These are phyloP conservation scores for Pimpla rufipes DNA, from an alignment of 2,888 invertebrate genomes.

Conservation along the genomic window DNA sequence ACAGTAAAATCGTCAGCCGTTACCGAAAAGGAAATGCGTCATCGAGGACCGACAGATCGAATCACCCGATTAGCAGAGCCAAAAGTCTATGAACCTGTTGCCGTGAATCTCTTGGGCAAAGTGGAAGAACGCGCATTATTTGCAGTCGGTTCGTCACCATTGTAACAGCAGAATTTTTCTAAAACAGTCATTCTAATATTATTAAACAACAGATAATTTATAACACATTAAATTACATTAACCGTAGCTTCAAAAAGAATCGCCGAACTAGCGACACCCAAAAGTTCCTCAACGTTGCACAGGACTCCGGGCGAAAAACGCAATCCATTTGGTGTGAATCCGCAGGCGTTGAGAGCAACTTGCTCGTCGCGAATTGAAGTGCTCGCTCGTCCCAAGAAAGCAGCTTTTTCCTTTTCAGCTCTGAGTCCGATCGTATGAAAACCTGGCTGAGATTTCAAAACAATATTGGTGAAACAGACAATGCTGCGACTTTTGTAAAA, in stretches of 20 bases:
- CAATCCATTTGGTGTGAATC: slow-evolving; percentile 80
- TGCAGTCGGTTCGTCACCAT: slow-evolving; percentile 61
- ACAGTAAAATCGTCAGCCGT: slow-evolving; percentile 17
- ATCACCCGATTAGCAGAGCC: slow-evolving; percentile 67
- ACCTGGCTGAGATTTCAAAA: background rate
- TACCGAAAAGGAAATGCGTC: slow-evolving; percentile 41
- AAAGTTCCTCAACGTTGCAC: slow-evolving; percentile 75
- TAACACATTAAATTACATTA: background rate
- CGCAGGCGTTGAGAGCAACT: slow-evolving; percentile 77
- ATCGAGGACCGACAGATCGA: slow-evolving; percentile 47
- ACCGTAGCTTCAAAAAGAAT: slow-evolving; percentile 70
- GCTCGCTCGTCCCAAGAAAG: slow-evolving; percentile 74
- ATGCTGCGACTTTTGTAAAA: slow-evolving; percentile 30
- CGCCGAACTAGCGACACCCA: slow-evolving; percentile 81
- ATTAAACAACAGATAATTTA: background rate
- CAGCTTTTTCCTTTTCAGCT: background rate
- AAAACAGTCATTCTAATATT: background rate
- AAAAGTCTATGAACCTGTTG: slow-evolving; percentile 49
- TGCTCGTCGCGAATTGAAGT: slow-evolving; percentile 75
- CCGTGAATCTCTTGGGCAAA: slow-evolving; percentile 60
- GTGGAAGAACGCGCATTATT: slow-evolving; percentile 66
- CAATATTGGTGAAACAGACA: background rate
- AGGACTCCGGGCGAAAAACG: slow-evolving; percentile 84
- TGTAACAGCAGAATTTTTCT: background rate
- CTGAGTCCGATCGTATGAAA: background rate